Evolutionary conservation across 2,888 invertebrate species (phyloP), one percentile per base, ranked within the genome.

Genomic region (Andrena marginata): DNA sequence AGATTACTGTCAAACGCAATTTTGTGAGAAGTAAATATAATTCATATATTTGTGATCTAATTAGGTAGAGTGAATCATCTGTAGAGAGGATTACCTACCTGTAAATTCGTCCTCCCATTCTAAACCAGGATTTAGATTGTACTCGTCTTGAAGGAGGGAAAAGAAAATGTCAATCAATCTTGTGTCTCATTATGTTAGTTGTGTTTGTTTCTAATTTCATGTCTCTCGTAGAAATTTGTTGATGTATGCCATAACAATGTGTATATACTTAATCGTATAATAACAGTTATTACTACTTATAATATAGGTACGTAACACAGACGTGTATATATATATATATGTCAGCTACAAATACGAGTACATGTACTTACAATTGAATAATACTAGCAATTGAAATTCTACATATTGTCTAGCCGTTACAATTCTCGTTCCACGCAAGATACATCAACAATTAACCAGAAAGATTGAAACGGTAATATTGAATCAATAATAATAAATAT

Each of bases 51-150:
- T 51, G 84, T 84, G 84, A 85, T 69, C 77, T 75, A 82, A 83
- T 83, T 87, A 89, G 80, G 69, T 69, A 87, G 72, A 84, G 82
- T 85, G 67, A 87, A 84, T 83, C 86, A 70, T 88, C 91, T 90
- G 89, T 89, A 90, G 91, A 92, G 91, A 92, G 91, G 90, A 92
- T 93, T 96, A 97, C 98, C 98, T 98, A 98, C 98, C 98, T 98
- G 98, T 98, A 96, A 98, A 98, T 96, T 98, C 98, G 98, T 98
- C 98, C 97, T 98, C 98, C 98, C 98, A 98, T 96, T 98, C 98
- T 98, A 98, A 98, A 97, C 98, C 98, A 97, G 98, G 98, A 97
- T 98, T 98, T 97, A 98, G 98, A 98, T 98, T 98, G 98, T 98
- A 98, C 96, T 98, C 98, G 97, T 98, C 98, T 98, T 98, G 97